Conservation (phyloP, 2,113 vertebrate genomes). For the Centropus bengalensis region DNA sequence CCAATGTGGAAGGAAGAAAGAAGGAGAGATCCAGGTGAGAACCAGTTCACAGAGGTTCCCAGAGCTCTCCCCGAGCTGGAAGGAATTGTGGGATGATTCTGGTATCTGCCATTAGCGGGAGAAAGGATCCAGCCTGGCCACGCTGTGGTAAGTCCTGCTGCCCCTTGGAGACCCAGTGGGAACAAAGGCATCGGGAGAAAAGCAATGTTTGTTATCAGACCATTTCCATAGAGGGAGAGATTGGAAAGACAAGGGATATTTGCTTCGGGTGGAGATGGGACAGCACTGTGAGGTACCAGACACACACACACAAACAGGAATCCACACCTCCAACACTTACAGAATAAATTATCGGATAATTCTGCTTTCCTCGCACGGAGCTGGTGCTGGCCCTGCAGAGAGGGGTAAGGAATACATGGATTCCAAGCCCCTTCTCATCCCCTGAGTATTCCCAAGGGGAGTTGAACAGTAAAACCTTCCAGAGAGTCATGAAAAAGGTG, state of each 20-base stretch:
- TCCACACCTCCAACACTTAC: neutral
- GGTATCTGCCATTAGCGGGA: neutral
- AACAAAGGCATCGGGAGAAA: rapidly evolving
- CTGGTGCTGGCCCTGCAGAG: neutral
- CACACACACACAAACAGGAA: neutral
- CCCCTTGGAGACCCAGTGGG: neutral
- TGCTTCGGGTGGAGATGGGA: neutral
- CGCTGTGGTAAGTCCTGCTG: neutral
- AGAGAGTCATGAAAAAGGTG: rapidly evolving
- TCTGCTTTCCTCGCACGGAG: neutral
- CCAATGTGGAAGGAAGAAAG: rapidly evolving
- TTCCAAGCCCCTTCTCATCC: neutral
- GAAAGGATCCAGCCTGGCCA: neutral
- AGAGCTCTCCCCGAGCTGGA: neutral
- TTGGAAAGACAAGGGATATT: neutral
- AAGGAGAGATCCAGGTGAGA: neutral
- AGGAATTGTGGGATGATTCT: rapidly evolving
- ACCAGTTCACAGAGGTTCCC: neutral
- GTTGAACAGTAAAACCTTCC: neutral
- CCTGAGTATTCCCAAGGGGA: neutral
- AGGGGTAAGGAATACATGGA: neutral
- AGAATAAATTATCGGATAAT: neutral
- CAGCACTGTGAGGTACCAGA: neutral
- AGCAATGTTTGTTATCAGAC: neutral
- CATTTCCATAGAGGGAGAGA: neutral